Evolutionary conservation across 2,888 invertebrate genomes (phyloP).

Genomic region (Aplocera efformata): DNA sequence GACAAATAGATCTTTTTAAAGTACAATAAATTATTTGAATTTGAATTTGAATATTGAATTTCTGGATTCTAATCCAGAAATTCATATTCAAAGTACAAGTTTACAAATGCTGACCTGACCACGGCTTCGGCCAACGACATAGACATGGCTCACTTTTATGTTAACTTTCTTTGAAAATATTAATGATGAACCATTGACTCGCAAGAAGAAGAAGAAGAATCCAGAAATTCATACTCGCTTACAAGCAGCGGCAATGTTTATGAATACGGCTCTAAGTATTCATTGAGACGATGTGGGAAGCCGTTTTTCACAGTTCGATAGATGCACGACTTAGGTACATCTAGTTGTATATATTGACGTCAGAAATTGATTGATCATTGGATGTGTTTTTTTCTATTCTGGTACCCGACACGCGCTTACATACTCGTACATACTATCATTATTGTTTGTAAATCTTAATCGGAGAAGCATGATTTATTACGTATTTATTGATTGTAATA

Average conservation of each 20-base stretch:
- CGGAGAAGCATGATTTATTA: not conserved
- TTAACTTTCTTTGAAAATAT: no score
- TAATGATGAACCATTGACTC: no score
- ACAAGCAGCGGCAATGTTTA: not conserved
- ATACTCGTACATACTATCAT: slow-evolving; percentile 23
- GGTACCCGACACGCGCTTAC: slow-evolving; percentile 39
- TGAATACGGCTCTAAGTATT: slow-evolving; percentile 19
- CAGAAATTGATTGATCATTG: slow-evolving; percentile 72
- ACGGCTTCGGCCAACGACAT: no score
- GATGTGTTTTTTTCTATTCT: slow-evolving; percentile 56
- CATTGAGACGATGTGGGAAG: slow-evolving; percentile 40
- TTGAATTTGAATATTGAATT: no score
- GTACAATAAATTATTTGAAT: no score
- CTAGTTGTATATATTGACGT: slow-evolving; percentile 74
- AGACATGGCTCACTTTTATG: no score
- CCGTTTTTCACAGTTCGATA: slow-evolving; percentile 45
- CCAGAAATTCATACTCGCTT: slow-evolving; percentile 1
- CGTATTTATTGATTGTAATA: no score
- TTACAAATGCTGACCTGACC: no score
- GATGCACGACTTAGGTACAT: slow-evolving; percentile 55
- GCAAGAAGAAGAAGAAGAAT: no score
- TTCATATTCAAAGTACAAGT: no score
- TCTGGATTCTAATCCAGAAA: no score
- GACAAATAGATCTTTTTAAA: no score
- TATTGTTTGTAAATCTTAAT: slow-evolving; percentile 29